Percentiles rank a stretch among this genome's conserved stretches.
phyloP scores from a whole-genome alignment of 2,797 vertebrate species.

The Halcyon chelicuti region DNA sequence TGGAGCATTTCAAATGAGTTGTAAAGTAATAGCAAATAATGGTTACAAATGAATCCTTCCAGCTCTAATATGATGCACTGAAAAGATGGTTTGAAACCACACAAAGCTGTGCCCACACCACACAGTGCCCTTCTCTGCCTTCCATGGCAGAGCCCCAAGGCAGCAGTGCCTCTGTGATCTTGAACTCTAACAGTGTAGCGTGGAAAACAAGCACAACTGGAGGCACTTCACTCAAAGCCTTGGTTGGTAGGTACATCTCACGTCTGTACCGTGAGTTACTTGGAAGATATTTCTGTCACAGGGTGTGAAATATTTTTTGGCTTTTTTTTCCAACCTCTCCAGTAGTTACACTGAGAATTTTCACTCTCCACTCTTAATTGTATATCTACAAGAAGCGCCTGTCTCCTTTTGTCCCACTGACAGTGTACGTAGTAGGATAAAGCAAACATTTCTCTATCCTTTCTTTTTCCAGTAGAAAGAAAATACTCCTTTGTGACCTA shows the following conservation, averaged over 20 bases:
- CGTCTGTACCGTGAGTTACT: not conserved
- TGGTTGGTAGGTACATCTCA: not conserved
- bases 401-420: not conserved
- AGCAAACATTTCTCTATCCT: not conserved
- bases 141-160: not conserved
- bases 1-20: not conserved
- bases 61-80: not conserved
- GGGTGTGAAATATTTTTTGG: not conserved
- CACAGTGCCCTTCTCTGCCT: not conserved
- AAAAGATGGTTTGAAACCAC: not conserved
- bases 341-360: not conserved
- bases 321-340: not conserved
- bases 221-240: not conserved
- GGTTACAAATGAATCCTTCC: not conserved
- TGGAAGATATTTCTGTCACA: not conserved
- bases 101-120: not conserved
- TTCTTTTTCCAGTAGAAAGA: conserved; percentile 1
- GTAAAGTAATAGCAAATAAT: not conserved
- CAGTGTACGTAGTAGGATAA: not conserved
- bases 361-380: not conserved
- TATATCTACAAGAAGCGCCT: not conserved
- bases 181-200: not conserved
- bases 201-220: not conserved
- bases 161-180: not conserved
- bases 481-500: conserved; percentile 2